These are phyloP conservation scores for Papilio elwesi DNA, from an alignment of 2,888 invertebrate genomes.

Conservation along the genomic window DNA sequence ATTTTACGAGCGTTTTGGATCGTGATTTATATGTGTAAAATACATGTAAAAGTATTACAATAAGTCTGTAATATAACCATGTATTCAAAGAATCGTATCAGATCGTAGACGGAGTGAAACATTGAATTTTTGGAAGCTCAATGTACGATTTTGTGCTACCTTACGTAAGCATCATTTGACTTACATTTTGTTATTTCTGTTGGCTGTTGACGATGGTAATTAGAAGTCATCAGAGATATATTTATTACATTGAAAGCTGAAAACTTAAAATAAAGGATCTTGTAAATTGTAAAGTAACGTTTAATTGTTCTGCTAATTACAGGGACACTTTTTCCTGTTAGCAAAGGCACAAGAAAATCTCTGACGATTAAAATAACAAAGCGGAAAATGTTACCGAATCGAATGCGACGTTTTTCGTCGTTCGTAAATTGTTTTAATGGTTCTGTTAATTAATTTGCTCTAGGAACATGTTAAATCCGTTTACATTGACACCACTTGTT, in stretches of 20 bases:
- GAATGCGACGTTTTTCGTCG: conserved; percentile 13
- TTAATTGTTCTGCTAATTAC: conserved; percentile 32
- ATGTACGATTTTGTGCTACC: no score
- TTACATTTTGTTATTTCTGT: background rate
- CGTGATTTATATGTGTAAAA: no score
- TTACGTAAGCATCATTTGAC: no score
- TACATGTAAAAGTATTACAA: no score
- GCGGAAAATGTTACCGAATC: conserved; percentile 26
- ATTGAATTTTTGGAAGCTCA: no score
- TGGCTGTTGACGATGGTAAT: background rate
- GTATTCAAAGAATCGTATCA: no score
- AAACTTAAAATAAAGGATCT: background rate
- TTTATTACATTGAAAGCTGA: no score
- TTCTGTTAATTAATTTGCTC: conserved; percentile 26
- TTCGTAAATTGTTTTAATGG: conserved; percentile 25
- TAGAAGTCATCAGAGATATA: background rate
- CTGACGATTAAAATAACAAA: conserved; percentile 32
- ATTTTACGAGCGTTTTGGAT: no score
- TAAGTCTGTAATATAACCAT: no score
- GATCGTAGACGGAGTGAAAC: no score
- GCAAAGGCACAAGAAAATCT: conserved; percentile 22
- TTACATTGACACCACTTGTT: conserved; percentile 8
- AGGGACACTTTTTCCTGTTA: conserved; percentile 25
- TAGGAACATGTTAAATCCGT: background rate
- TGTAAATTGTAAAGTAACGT: background rate